These are phyloP conservation scores for Chirona hameri DNA, from an alignment of 2,888 invertebrate genomes.

Conservation along the genomic window DNA sequence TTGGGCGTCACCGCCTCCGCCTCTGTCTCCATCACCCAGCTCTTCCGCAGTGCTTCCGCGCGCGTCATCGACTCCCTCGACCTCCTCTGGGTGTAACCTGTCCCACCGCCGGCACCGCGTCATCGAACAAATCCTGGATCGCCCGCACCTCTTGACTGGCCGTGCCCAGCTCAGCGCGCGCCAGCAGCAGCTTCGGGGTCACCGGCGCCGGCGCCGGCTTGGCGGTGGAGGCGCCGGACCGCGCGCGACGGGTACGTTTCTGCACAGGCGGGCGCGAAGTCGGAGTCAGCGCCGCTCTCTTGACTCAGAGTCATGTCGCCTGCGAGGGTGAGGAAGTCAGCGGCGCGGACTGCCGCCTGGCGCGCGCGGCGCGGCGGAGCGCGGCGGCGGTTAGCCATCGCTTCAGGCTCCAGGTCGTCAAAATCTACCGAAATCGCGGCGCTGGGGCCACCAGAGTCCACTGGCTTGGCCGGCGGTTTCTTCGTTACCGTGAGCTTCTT, in stretches of 20 bases:
- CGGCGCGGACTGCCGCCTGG: not conserved
- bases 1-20: not conserved
- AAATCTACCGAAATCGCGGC: not conserved
- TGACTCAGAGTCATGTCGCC: not conserved
- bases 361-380: not conserved
- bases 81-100: not conserved
- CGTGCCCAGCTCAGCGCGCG: not conserved
- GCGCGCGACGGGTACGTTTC: not conserved
- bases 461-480: not conserved
- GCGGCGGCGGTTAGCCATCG: not conserved
- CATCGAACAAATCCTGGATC: not conserved
- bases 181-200: slow-evolving; percentile 13
- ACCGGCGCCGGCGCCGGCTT: not conserved
- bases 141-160: slow-evolving; percentile 7
- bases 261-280: not conserved
- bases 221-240: not conserved
- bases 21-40: not conserved
- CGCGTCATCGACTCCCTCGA: not conserved
- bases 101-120: not conserved
- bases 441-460: not conserved
- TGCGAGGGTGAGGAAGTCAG: not conserved
- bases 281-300: not conserved
- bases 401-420: not conserved
- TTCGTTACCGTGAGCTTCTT: not conserved
- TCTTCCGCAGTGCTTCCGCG: not conserved